Percentiles rank a stretch among this genome's conserved stretches.
Evolutionary conservation across 2,113 vertebrate species (phyloP).

Genomic region (Sardina pilchardus): DNA sequence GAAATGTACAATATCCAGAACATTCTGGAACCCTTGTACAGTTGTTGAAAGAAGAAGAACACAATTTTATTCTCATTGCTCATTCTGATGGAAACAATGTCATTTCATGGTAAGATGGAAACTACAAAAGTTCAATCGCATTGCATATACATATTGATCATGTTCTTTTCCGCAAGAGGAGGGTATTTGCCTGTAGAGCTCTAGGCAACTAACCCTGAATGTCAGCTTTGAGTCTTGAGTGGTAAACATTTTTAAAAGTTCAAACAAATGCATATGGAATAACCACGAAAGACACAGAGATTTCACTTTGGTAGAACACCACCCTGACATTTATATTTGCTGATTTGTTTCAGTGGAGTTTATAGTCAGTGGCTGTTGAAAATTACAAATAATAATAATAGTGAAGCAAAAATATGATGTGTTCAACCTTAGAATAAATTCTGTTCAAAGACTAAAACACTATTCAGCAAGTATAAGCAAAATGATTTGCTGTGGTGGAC

Average conservation of each 20-base stretch:
- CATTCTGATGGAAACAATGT: background rate
- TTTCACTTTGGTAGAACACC: background rate
- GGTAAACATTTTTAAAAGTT: background rate
- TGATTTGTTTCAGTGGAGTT: background rate
- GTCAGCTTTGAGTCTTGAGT: background rate
- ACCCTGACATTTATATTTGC: background rate
- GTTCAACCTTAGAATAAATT: background rate
- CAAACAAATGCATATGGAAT: background rate
- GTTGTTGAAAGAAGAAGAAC: background rate
- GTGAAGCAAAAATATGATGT: background rate
- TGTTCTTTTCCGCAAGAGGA: background rate
- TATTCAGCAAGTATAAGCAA: background rate
- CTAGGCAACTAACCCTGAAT: slow-evolving; percentile 13
- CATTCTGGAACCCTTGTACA: background rate
- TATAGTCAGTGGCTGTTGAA: background rate
- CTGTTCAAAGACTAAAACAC: background rate
- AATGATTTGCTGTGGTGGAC: background rate
- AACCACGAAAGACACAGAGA: background rate
- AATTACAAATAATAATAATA: background rate
- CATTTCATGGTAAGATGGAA: background rate
- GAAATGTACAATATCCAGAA: too few relatives aligned
- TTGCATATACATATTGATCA: background rate
- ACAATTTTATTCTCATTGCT: background rate
- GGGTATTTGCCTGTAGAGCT: background rate
- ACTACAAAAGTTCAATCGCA: background rate